Conservation (phyloP, 2,113 vertebrate genomes). For the Probosciger aterrimus region DNA sequence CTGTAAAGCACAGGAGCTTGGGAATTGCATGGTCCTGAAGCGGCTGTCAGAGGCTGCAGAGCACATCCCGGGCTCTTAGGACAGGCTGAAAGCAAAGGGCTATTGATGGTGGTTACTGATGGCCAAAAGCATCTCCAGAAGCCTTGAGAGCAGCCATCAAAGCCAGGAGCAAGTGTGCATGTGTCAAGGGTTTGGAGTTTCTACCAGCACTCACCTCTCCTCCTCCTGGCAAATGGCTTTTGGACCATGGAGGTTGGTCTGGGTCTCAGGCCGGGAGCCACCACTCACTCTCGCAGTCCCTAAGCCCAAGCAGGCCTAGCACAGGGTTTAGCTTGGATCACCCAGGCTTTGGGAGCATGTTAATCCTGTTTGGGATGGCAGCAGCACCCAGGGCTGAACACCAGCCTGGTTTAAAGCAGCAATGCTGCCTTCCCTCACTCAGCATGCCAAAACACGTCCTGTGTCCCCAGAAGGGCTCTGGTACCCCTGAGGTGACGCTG, state of each 20-base stretch:
- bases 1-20: accelerated
- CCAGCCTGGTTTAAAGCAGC: neutral
- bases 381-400: neutral
- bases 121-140: neutral
- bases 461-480: neutral
- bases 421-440: accelerated
- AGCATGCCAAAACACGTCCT: accelerated
- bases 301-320: neutral
- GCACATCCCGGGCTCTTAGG: accelerated
- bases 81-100: neutral
- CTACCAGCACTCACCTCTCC: neutral
- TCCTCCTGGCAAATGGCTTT: neutral
- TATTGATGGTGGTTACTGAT: neutral
- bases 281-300: neutral
- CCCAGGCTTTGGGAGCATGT: neutral
- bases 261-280: neutral
- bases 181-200: neutral
- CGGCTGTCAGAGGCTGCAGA: neutral
- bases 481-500: too few relatives aligned
- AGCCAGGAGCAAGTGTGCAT: neutral
- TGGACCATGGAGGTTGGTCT: neutral
- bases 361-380: neutral
- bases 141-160: neutral
- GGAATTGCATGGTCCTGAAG: accelerated
- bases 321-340: neutral